A percentile compares a stretch with the other conserved stretches of the same genome.
These are phyloP conservation scores for Prunella strophiata DNA, from an alignment of 2,797 vertebrate species.

Conservation along the genomic window DNA sequence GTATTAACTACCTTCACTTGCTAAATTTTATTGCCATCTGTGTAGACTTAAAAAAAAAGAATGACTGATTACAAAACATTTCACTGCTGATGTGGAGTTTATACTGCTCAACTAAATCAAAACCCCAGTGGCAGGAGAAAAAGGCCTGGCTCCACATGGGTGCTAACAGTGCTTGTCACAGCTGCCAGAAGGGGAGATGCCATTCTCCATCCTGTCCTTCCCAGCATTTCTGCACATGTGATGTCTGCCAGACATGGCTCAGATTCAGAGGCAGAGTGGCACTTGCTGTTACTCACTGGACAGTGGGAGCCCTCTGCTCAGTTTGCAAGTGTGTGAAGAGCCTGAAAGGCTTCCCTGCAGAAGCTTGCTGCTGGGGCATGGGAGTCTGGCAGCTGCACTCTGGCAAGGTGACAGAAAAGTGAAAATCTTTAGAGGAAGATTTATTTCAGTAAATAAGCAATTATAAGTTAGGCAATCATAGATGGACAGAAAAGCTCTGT, in stretches of 20 bases:
- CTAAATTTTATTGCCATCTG: background rate
- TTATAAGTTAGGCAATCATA: background rate
- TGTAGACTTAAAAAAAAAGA: background rate
- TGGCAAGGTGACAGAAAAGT: background rate
- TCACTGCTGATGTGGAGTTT: background rate
- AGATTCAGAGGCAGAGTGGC: background rate
- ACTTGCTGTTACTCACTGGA: background rate
- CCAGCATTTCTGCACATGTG: accelerated
- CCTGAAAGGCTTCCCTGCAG: background rate
- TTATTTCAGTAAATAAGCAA: background rate
- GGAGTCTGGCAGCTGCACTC: background rate
- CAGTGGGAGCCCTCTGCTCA: background rate
- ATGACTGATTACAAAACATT: background rate
- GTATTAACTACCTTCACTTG: background rate
- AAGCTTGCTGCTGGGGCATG: background rate
- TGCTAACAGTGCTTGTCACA: background rate
- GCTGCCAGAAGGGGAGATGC: background rate
- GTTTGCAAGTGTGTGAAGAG: background rate
- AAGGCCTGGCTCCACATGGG: background rate
- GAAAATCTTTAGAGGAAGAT: background rate
- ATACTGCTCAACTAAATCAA: background rate
- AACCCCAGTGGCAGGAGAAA: background rate
- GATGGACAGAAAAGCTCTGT: background rate
- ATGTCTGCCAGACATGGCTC: background rate
- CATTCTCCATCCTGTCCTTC: background rate